phyloP scores from a whole-genome alignment of 2,113 vertebrate genomes.

The Pseudolaguvia tuberculata region DNA sequence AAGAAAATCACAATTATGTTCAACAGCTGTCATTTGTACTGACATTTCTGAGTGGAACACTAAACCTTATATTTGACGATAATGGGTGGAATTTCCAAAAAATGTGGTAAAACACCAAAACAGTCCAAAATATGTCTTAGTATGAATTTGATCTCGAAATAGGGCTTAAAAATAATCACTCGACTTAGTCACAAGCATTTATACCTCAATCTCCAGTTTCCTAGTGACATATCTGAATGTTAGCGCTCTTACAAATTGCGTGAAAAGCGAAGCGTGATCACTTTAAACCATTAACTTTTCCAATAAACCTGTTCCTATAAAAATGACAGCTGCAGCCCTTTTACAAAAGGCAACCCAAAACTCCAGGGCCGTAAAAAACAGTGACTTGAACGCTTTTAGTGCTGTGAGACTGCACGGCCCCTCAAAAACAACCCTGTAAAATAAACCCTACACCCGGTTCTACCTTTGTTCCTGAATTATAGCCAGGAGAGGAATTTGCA shows the following conservation, averaged over 20 bases:
- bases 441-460: slow-evolving; percentile 49
- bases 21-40: neutral
- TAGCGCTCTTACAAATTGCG: neutral
- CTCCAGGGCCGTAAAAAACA: slow-evolving; percentile 65
- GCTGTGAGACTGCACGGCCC: slow-evolving; percentile 43
- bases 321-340: slow-evolving; percentile 73
- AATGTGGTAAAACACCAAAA: neutral
- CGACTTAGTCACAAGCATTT: neutral
- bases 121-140: too few relatives aligned
- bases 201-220: neutral
- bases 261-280: slow-evolving; percentile 54
- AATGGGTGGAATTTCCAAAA: neutral
- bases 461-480: slow-evolving; percentile 73
- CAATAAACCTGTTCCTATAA: slow-evolving; percentile 71
- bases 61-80: too few relatives aligned
- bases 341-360: slow-evolving; percentile 70
- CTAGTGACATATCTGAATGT: neutral
- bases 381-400: slow-evolving; percentile 67
- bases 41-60: too few relatives aligned
- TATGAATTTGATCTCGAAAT: neutral
- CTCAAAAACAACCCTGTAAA: slow-evolving; percentile 30
- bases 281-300: slow-evolving; percentile 72
- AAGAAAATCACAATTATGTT: neutral
- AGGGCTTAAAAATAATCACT: neutral
- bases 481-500: slow-evolving; percentile 64